A percentile compares a stretch with the other conserved stretches of the same genome.
Conservation (phyloP, 2,797 vertebrate genomes). For the Semotilus atromaculatus region DNA sequence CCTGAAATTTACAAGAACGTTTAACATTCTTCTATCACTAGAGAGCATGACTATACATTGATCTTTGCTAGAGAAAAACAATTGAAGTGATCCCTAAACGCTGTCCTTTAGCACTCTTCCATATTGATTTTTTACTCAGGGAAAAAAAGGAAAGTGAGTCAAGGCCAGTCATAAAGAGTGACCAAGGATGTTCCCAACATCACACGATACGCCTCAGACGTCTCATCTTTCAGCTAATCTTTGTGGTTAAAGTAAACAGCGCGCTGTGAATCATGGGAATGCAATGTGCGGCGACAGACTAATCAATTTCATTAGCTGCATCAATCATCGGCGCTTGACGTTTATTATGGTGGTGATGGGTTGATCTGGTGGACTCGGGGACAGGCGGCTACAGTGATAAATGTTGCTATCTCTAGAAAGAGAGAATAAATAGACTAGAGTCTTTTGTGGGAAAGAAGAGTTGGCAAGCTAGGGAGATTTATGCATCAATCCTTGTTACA, state of each 20-base stretch:
- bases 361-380: constrained; percentile 90
- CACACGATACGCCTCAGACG: constrained; percentile 48
- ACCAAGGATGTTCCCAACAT: constrained; percentile 54
- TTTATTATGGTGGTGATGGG: constrained; percentile 93
- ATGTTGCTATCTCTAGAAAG: constrained; percentile 84
- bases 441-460: constrained; percentile 61
- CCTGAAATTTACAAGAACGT: background rate
- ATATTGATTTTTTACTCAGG: constrained; percentile 17
- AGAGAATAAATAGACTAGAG: constrained; percentile 78
- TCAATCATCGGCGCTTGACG: constrained; percentile 92
- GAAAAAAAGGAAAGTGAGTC: constrained; percentile 21
- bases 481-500: background rate
- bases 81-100: constrained; percentile 24
- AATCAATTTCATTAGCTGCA: constrained; percentile 94
- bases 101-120: constrained; percentile 19
- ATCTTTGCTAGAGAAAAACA: constrained; percentile 21
- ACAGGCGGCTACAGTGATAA: constrained; percentile 85
- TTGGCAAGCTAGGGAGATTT: constrained; percentile 30
- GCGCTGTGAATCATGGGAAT: constrained; percentile 77
- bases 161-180: constrained; percentile 63
- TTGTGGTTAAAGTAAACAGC: constrained; percentile 70
- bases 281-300: constrained; percentile 78
- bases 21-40: background rate
- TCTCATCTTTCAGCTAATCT: constrained; percentile 72
- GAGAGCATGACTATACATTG: background rate